phyloP scores from a whole-genome alignment of 1,140 invertebrate species.

The Penaeus indicus region DNA sequence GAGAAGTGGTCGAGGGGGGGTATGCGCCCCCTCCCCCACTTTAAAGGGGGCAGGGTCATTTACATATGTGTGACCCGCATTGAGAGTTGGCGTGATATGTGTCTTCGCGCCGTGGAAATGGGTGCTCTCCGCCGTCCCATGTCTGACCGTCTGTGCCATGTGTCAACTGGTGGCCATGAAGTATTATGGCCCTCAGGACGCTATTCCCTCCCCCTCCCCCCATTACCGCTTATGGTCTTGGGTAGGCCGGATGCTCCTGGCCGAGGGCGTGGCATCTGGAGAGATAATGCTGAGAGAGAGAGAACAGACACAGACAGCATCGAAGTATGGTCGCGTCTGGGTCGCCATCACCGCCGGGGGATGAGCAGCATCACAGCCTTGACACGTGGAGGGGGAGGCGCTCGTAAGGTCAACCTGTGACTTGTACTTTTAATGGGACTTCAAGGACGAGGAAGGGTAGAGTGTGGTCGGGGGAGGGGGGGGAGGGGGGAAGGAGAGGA shows the following conservation, averaged over 20 bases:
- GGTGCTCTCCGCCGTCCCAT: not conserved
- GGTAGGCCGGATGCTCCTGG: not conserved
- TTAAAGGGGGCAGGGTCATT: conserved; percentile 63
- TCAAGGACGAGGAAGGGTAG: not conserved
- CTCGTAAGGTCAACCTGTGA: too few species aligned
- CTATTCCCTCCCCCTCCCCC: not conserved
- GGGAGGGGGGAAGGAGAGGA: not conserved
- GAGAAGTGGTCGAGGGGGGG: conserved; percentile 22
- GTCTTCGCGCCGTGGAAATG: conserved; percentile 31
- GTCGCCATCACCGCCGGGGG: too few species aligned
- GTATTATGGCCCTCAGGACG: not conserved
- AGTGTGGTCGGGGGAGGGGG: not conserved
- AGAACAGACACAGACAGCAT: not conserved
- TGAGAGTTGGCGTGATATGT: conserved; percentile 60
- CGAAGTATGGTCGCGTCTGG: too few species aligned
- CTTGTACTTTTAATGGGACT: too few species aligned
- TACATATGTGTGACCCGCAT: conserved; percentile 64
- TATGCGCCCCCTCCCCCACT: conserved; percentile 40
- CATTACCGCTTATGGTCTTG: not conserved
- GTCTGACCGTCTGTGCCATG: not conserved
- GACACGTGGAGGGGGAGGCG: not conserved
- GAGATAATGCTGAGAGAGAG: too few species aligned
- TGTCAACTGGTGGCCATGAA: not conserved
- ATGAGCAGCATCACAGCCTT: not conserved
- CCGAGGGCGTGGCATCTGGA: too few species aligned